Conservation (phyloP, 2,888 invertebrate species). For the Andrena chrysosceles region DNA sequence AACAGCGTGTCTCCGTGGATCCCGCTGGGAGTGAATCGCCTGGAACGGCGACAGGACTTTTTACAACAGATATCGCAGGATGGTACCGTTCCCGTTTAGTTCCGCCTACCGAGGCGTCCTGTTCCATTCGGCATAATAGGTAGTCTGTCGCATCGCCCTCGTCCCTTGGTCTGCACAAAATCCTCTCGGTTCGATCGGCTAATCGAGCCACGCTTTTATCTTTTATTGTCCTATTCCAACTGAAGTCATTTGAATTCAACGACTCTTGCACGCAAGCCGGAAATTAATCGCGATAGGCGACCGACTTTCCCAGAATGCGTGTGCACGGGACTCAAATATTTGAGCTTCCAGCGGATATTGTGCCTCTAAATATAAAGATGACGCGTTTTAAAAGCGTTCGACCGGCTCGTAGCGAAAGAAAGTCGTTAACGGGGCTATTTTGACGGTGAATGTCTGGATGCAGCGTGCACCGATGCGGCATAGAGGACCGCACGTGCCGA, state of each 20-base stretch:
- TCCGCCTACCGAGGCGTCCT: slow-evolving; percentile 63
- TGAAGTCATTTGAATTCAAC: not conserved
- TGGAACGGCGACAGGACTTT: slow-evolving; percentile 41
- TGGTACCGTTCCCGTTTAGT: slow-evolving; percentile 70
- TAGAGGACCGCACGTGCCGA: slow-evolving; percentile 38
- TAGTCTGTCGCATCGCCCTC: slow-evolving; percentile 43
- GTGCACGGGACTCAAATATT: not conserved
- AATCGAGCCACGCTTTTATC: slow-evolving; percentile 9
- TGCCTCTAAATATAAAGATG: not conserved
- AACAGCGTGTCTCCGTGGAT: not conserved
- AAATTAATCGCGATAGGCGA: slow-evolving; percentile 13
- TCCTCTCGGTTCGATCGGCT: slow-evolving; percentile 19
- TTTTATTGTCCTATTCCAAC: not conserved
- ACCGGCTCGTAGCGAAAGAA: not conserved
- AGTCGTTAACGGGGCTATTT: slow-evolving; percentile 8
- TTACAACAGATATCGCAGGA: slow-evolving; percentile 60
- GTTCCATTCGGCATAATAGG: slow-evolving; percentile 51
- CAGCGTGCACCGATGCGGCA: not conserved
- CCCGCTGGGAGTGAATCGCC: slow-evolving; percentile 37
- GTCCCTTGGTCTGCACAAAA: slow-evolving; percentile 28
- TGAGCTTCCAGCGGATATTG: not conserved
- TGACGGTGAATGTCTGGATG: not conserved
- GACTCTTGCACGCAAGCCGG: not conserved
- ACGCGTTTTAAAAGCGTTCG: not conserved
- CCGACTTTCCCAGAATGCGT: not conserved